Base-by-base conservation (phyloP, 2,888 invertebrate species). In the Campoletis raptor region DNA sequence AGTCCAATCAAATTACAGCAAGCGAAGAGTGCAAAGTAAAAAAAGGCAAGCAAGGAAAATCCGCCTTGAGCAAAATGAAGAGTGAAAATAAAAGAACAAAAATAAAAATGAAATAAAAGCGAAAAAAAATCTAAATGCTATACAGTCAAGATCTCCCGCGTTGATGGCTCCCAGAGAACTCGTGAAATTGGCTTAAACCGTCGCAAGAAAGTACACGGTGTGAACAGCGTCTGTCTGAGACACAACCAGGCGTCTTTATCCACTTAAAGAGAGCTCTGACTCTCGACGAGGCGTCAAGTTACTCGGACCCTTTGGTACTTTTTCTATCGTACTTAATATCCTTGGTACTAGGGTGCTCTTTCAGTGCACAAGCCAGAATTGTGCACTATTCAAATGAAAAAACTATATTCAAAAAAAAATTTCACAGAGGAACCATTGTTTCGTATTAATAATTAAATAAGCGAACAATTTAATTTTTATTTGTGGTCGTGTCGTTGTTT, bases 151-250 rank as follows among this genome's bases (percentile, higher is more conserved):
- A 76, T 76, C 45, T 57, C 57, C 52, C 57, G 81, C 79, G 85
- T 83, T 81, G 86, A 86, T 77, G 83, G 86, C 74, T 81, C 45
- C 90, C 87, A 85, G 88, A 83, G 89, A 85, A 85, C 84, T 61
- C 83, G 81, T 72, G 83, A 90, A 91, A 92, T 92, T 92, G 91
- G 90, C 90, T 92, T 91, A 91, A 91, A 89, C 76, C 89, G 82
- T 80, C 84, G 82, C 83, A 72, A 77, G 87, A 87, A 90, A 89
- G 88, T 87, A 87, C 88, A 83, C 82, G 73, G 81, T 73, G 73
- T 84, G 80, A 83, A 81, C 84, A 80, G 79, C 83, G 80, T 76
- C 70, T 77, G 86, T 77, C 83, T 67, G 72, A 72, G 83, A 86
- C 78, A 73, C 79, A 64, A 67, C 81, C 82, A 86, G 83, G 85